A percentile compares a stretch with the other conserved stretches of the same genome.
phyloP scores from a whole-genome alignment of 2,888 invertebrate genomes.

The Ferrisia virgata region DNA sequence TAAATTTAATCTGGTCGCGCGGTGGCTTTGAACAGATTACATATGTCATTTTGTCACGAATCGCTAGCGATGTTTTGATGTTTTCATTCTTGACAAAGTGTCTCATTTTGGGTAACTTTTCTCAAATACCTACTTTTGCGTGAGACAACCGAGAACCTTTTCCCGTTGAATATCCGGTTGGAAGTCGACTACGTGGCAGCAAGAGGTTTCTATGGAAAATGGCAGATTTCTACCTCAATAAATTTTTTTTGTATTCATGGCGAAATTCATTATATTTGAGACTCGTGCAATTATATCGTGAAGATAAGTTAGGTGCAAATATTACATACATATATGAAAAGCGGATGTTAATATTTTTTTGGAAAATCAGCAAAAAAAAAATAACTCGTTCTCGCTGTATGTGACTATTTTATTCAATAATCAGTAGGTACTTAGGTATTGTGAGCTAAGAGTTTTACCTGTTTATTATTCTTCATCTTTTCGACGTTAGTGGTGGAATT shows the following conservation, averaged over 20 bases:
- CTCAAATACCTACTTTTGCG: neutral
- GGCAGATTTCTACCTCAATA: too few species aligned
- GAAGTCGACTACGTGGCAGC: neutral
- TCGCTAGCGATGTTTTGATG: conserved; percentile 17
- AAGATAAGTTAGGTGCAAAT: neutral
- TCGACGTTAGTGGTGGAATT: neutral
- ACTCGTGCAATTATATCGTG: neutral
- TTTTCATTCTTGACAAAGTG: neutral
- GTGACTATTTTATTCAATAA: too few species aligned
- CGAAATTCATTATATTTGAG: neutral
- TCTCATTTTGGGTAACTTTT: conserved; percentile 16
- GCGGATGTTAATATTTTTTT: neutral
- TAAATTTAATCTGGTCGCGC: conserved; percentile 31
- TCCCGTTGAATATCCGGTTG: neutral
- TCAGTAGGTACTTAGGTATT: too few species aligned
- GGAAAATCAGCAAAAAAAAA: neutral
- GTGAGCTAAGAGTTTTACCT: neutral
- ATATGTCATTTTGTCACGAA: conserved; percentile 21
- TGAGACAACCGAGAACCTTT: neutral
- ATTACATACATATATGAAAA: neutral
- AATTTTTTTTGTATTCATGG: neutral
- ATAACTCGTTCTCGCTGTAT: neutral
- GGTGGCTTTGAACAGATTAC: conserved; percentile 29
- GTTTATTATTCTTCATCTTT: neutral
- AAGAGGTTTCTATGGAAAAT: neutral